A percentile compares a stretch with the other conserved stretches of the same genome.
These are phyloP conservation scores for Laterallus jamaicensis DNA, from an alignment of 2,113 vertebrate genomes.

Conservation along the genomic window DNA sequence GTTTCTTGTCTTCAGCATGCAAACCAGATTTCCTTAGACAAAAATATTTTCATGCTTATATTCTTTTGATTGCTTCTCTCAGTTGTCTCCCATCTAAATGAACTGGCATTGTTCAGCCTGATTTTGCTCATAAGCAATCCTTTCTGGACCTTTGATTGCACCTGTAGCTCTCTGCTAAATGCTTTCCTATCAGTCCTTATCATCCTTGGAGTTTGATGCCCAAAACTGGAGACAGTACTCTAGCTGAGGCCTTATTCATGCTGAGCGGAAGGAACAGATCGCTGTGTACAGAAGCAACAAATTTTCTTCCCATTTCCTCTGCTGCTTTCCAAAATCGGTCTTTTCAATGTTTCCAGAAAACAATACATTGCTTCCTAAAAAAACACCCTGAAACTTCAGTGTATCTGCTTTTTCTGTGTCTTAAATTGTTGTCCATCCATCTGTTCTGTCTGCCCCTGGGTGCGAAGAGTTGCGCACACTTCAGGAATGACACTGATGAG, in stretches of 20 bases:
- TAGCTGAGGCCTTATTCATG: not conserved
- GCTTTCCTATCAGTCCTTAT: not conserved
- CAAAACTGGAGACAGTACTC: not conserved
- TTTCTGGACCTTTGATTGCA: not conserved
- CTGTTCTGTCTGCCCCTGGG: not conserved
- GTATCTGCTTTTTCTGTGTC: not conserved
- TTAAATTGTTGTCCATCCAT: not conserved
- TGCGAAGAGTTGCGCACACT: fast-evolving
- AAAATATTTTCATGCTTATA: not conserved
- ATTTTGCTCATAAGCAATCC: not conserved
- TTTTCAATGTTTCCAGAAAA: not conserved
- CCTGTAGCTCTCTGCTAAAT: not conserved
- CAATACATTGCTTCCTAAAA: fast-evolving
- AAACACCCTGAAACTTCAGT: not conserved
- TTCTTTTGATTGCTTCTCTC: not conserved
- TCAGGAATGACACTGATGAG: not conserved
- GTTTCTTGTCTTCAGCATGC: not conserved
- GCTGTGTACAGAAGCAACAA: not conserved
- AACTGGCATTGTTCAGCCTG: not conserved
- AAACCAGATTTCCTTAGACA: not conserved
- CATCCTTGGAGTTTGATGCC: not conserved
- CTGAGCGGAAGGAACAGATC: not conserved
- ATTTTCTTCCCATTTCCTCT: not conserved
- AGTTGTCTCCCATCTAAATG: not conserved
- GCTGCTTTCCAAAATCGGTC: not conserved